Evolutionary conservation across 1,140 invertebrate genomes (phyloP).

Genomic region (Nephotettix cincticeps): DNA sequence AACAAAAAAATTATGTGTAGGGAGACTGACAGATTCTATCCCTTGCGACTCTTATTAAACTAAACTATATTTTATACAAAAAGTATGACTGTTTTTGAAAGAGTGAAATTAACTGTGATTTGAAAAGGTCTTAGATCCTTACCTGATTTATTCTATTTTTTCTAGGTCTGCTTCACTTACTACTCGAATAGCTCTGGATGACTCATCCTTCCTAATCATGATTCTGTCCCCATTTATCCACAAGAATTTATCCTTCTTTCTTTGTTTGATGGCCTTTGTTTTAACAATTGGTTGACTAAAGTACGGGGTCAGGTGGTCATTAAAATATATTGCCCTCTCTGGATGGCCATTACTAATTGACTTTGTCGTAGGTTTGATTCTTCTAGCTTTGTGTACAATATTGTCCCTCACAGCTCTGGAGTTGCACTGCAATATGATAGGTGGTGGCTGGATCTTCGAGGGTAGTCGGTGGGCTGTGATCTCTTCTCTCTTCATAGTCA

Average conservation of each 20-base stretch:
- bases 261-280: conserved; percentile 9
- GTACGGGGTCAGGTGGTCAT: conserved; percentile 24
- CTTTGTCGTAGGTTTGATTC: conserved; percentile 5
- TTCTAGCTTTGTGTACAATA: conserved; percentile 18
- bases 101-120: not conserved
- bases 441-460: not conserved
- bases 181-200: conserved; percentile 14
- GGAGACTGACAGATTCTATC: no score
- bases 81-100: not conserved
- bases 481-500: not conserved
- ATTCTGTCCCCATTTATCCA: conserved; percentile 23
- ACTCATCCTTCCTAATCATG: conserved; percentile 20
- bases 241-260: not conserved
- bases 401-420: not conserved
- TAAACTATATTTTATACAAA: no score
- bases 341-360: not conserved
- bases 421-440: not conserved
- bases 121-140: not conserved
- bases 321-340: conserved; percentile 22
- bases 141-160: not conserved
- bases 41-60: no score
- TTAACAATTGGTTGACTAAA: conserved; percentile 8
- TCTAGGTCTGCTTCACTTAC: not conserved
- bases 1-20: no score
- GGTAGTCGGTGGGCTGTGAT: conserved; percentile 16